These are phyloP conservation scores for Callosobruchus maculatus DNA, from an alignment of 2,888 invertebrate species.

Conservation along the genomic window DNA sequence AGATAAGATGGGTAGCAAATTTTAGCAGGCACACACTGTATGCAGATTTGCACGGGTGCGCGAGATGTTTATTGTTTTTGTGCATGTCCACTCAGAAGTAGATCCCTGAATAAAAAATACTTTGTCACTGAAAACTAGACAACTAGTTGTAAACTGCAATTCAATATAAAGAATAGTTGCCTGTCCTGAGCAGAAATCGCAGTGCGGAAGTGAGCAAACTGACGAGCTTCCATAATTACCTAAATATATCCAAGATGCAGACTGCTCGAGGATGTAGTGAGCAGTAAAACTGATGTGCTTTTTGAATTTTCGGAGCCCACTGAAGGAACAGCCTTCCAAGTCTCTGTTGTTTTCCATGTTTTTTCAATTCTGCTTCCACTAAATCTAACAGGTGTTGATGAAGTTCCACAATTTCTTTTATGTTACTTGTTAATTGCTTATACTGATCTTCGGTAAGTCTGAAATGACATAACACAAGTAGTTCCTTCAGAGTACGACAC, in stretches of 20 bases:
- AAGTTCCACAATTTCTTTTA: slow-evolving; percentile 79
- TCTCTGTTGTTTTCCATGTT: slow-evolving; percentile 71
- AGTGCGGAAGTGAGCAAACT: no score
- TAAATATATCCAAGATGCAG: slow-evolving; percentile 87
- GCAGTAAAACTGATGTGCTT: slow-evolving; percentile 85
- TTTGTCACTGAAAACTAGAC: no score
- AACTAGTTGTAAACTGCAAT: no score
- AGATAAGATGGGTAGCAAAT: no score
- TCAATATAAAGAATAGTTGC: no score
- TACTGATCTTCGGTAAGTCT: slow-evolving; percentile 85
- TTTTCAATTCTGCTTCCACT: slow-evolving; percentile 74
- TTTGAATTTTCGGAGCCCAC: slow-evolving; percentile 77
- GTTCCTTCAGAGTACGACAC: no score
- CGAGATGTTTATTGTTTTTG: no score
- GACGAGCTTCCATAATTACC: slow-evolving; percentile 53
- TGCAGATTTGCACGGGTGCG: no score
- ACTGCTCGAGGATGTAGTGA: slow-evolving; percentile 92
- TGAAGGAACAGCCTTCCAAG: slow-evolving; percentile 89
- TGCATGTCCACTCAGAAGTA: no score
- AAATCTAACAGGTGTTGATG: slow-evolving; percentile 78
- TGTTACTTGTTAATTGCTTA: slow-evolving; percentile 81
- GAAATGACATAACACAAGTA: slow-evolving; percentile 10
- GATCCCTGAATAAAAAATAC: no score
- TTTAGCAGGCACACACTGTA: no score
- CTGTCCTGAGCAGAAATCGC: no score